Evolutionary conservation across 2,113 vertebrate genomes (phyloP).

Genomic region (Proterorhinus semilunaris): DNA sequence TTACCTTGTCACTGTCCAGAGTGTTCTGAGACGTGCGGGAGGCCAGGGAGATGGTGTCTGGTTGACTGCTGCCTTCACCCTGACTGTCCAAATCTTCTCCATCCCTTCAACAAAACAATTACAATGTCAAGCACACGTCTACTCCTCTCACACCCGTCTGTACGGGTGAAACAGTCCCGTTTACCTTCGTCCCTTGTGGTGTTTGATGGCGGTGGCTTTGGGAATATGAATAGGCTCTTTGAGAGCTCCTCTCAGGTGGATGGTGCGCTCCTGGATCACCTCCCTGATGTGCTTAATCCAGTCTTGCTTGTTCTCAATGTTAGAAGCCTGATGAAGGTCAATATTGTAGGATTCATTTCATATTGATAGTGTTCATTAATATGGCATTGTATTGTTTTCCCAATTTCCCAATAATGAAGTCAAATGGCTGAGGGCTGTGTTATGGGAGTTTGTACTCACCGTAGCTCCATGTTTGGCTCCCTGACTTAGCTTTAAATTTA

Average conservation of each 20-base stretch:
- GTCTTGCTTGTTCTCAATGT: constrained; percentile 99
- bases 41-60: constrained; percentile 96
- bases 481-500: constrained; percentile 83
- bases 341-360: constrained; percentile 6
- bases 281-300: constrained; percentile 99
- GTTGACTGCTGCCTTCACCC: constrained; percentile 97
- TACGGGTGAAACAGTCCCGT: not conserved
- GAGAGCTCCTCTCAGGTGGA: constrained; percentile 95
- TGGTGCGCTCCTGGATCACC: constrained; percentile 96
- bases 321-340: constrained; percentile 83
- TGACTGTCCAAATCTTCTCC: constrained; percentile 98
- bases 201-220: constrained; percentile 87
- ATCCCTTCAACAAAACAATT: constrained; percentile 75
- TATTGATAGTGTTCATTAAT: not conserved
- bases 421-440: constrained; percentile 61
- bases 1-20: constrained; percentile 96
- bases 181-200: constrained; percentile 93
- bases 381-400: no score
- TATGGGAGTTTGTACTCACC: constrained; percentile 78
- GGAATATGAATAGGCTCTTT: constrained; percentile 98
- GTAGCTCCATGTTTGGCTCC: constrained; percentile 84
- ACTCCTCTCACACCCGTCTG: not conserved
- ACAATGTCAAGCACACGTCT: not conserved
- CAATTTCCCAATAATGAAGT: no score
- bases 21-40: constrained; percentile 98